Conservation (phyloP, 2,888 invertebrate species). For the Stomorhina lunata region DNA sequence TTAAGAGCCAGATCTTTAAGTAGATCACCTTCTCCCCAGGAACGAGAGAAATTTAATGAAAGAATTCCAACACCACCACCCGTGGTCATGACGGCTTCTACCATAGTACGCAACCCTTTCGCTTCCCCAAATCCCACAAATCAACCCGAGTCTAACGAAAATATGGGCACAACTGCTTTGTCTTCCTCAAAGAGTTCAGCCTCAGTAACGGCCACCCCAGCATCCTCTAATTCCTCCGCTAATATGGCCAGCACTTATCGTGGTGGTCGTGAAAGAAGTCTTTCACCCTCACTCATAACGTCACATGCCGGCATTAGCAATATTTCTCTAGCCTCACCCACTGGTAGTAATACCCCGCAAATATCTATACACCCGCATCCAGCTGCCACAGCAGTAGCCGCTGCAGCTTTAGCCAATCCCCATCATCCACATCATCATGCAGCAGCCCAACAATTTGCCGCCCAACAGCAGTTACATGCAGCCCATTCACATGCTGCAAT, state of each 20-base stretch:
- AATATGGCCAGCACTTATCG: slow-evolving; percentile 65
- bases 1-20: slow-evolving; percentile 66
- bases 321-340: slow-evolving; percentile 69
- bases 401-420: slow-evolving; percentile 67
- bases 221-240: slow-evolving; percentile 56
- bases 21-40: slow-evolving; percentile 65
- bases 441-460: slow-evolving; percentile 75
- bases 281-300: slow-evolving; percentile 70
- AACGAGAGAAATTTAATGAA: slow-evolving; percentile 63
- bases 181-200: slow-evolving; percentile 61
- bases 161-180: slow-evolving; percentile 47
- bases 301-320: slow-evolving; percentile 67
- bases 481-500: slow-evolving; percentile 77
- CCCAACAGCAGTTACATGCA: slow-evolving; percentile 74
- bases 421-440: slow-evolving; percentile 75
- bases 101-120: slow-evolving; percentile 78
- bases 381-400: slow-evolving; percentile 63
- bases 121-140: slow-evolving; percentile 75
- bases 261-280: slow-evolving; percentile 69
- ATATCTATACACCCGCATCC: slow-evolving; percentile 56
- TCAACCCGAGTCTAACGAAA: slow-evolving; percentile 35
- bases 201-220: slow-evolving; percentile 43
- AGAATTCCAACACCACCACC: slow-evolving; percentile 67
- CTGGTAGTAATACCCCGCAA: slow-evolving; percentile 22
- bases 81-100: slow-evolving; percentile 74